Evolutionary conservation across 2,113 vertebrate genomes (phyloP).

Genomic region (Macquaria australasica): DNA sequence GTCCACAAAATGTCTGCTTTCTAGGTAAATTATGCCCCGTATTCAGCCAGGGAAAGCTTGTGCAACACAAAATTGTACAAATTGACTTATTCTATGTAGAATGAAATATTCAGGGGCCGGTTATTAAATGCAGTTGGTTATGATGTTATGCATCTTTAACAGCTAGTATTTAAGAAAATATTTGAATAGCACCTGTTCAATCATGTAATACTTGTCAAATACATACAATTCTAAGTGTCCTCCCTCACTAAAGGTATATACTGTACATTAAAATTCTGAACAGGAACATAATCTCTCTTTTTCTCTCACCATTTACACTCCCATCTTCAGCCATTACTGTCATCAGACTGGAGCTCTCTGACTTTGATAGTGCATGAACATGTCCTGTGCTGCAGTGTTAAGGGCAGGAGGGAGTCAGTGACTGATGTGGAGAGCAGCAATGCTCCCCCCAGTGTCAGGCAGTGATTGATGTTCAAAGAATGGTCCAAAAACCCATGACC

Average conservation of each 20-base stretch:
- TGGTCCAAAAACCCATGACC: conserved; percentile 67
- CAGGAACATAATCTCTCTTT: not conserved
- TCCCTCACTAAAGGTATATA: not conserved
- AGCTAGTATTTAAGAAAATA: not conserved
- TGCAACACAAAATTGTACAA: not conserved
- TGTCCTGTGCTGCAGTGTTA: conserved; percentile 69
- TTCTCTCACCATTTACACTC: conserved; percentile 32
- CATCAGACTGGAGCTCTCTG: conserved; percentile 66
- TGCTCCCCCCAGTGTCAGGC: conserved; percentile 65
- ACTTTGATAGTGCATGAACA: conserved; percentile 79
- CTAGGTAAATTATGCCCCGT: too few relatives aligned
- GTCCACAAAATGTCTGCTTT: not conserved
- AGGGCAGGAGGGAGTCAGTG: conserved; percentile 63
- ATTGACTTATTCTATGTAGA: not conserved
- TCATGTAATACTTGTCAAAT: not conserved
- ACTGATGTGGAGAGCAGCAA: conserved; percentile 62
- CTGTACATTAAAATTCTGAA: conserved; percentile 19
- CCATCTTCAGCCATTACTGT: conserved; percentile 51
- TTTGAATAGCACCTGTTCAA: not conserved
- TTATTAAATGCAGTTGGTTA: not conserved
- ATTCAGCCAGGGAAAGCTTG: too few relatives aligned
- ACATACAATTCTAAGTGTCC: not conserved
- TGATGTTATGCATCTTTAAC: not conserved
- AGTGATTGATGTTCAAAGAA: conserved; percentile 81
- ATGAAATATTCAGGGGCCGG: not conserved